These are phyloP conservation scores for Pollenia labialis DNA, from an alignment of 2,888 invertebrate genomes.

Conservation along the genomic window DNA sequence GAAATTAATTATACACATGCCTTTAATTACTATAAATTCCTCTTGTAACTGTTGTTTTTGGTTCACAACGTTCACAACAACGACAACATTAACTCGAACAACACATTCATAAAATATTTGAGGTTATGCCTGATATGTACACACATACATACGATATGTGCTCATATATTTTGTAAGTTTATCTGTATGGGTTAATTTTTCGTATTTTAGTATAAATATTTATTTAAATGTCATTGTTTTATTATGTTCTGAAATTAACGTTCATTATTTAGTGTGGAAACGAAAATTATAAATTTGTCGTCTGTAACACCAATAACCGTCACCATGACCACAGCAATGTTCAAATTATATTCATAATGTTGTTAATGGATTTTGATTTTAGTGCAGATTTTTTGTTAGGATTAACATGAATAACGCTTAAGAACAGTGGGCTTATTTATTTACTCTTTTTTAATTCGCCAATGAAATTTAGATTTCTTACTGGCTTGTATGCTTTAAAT, in stretches of 20 bases:
- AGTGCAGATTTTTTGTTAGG: not conserved
- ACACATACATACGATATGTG: constrained; percentile 14
- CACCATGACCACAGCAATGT: constrained; percentile 26
- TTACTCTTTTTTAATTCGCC: too few species aligned
- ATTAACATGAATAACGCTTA: not conserved
- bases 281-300: constrained; percentile 47
- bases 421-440: too few species aligned
- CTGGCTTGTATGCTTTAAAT: too few species aligned
- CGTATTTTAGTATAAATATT: constrained; percentile 29
- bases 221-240: constrained; percentile 52
- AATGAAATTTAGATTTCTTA: too few species aligned
- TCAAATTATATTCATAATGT: constrained; percentile 25
- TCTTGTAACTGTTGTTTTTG: constrained; percentile 27
- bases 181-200: constrained; percentile 13
- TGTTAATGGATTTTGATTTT: constrained; percentile 26
- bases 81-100: not conserved
- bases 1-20: constrained; percentile 61
- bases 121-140: constrained; percentile 44
- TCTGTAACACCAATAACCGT: too few species aligned
- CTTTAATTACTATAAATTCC: constrained; percentile 65
- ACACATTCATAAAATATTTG: constrained; percentile 39
- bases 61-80: constrained; percentile 9
- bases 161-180: not conserved
- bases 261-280: constrained; percentile 49
- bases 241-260: constrained; percentile 51